Evolutionary conservation across 1,140 invertebrate species (phyloP).

Genomic region (Aphaenogaster rudis): DNA sequence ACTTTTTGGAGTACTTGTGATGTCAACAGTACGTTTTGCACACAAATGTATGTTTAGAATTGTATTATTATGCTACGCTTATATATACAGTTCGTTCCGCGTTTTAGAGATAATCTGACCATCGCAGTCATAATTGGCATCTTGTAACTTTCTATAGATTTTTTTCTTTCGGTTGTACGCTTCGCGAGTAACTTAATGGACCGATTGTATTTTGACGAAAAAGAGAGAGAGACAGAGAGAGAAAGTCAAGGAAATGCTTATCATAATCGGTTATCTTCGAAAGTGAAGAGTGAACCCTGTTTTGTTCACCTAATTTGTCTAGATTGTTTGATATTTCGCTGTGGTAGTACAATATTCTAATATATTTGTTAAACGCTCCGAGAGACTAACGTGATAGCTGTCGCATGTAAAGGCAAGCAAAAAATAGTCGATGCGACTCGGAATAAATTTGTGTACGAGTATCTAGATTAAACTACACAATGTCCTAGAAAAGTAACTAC

Average conservation of each 20-base stretch:
- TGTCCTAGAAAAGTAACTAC: conserved; percentile 63
- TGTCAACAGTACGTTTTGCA: conserved; percentile 41
- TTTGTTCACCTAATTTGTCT: conserved; percentile 7
- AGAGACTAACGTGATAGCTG: conserved; percentile 36
- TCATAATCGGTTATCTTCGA: background rate
- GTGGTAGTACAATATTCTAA: conserved; percentile 22
- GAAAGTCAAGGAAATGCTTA: conserved; percentile 8
- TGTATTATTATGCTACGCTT: conserved; percentile 50
- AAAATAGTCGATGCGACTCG: conserved; percentile 47
- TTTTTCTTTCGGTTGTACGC: conserved; percentile 32
- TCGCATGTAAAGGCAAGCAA: conserved; percentile 53
- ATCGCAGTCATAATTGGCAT: conserved; percentile 55
- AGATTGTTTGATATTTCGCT: conserved; percentile 61
- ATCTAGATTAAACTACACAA: conserved; percentile 45
- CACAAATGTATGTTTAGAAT: conserved; percentile 65
- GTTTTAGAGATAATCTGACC: conserved; percentile 47
- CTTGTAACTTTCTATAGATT: conserved; percentile 50
- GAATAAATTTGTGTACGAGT: conserved; percentile 56
- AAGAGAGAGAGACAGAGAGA: background rate
- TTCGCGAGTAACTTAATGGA: conserved; percentile 17
- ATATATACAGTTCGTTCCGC: conserved; percentile 66
- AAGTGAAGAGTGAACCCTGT: background rate
- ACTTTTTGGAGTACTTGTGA: background rate
- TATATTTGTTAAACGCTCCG: conserved; percentile 32
- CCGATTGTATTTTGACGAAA: background rate